Evolutionary conservation across 2,113 vertebrate species (phyloP).

Genomic region (Ptilonorhynchus violaceus): DNA sequence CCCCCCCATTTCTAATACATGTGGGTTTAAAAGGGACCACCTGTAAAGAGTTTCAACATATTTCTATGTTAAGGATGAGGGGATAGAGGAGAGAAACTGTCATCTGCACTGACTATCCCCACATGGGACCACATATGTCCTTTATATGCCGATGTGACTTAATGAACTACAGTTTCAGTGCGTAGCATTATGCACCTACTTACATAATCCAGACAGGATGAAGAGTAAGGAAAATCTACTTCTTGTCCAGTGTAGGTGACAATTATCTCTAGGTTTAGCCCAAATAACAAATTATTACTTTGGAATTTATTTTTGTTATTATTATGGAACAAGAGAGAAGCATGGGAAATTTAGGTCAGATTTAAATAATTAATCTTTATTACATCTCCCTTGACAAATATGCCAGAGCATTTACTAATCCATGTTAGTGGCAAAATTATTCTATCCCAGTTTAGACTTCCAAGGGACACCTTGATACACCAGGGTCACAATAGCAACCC

Average conservation of each 20-base stretch:
- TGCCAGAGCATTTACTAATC: neutral
- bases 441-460: neutral
- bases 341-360: neutral
- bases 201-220: neutral
- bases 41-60: neutral
- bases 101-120: neutral
- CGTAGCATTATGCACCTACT: neutral
- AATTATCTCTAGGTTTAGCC: neutral
- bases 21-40: neutral
- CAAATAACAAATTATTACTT: neutral
- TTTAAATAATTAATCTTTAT: conserved; percentile 17
- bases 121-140: neutral
- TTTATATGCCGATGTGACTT: neutral
- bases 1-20: neutral
- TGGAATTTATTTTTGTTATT: neutral
- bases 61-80: neutral
- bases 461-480: neutral
- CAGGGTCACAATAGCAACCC: neutral
- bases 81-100: neutral
- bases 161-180: neutral
- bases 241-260: neutral
- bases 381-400: neutral
- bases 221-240: neutral
- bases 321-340: neutral
- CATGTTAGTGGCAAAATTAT: neutral